Percentiles rank a stretch among this genome's conserved stretches.
These are phyloP conservation scores for Myiozetetes cayanensis DNA, from an alignment of 2,113 vertebrate species.

Conservation along the genomic window DNA sequence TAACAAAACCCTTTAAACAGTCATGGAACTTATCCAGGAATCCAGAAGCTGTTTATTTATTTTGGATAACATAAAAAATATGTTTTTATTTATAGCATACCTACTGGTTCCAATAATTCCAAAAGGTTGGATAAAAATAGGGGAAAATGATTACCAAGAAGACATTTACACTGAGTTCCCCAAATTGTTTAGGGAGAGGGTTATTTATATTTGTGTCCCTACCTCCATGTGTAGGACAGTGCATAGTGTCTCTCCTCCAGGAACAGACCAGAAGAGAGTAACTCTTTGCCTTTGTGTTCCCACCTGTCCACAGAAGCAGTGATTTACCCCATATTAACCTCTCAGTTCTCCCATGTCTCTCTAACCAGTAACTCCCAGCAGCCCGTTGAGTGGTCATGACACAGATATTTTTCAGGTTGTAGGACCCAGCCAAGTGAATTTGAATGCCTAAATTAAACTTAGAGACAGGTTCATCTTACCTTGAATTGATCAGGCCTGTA, in stretches of 20 bases:
- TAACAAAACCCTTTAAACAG: neutral
- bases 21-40: neutral
- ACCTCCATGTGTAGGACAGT: neutral
- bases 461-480: neutral
- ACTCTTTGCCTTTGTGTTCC: neutral
- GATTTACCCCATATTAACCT: neutral
- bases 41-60: conserved; percentile 20
- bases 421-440: fast-evolving
- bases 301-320: neutral
- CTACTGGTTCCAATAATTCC: neutral
- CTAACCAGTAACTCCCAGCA: neutral
- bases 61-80: neutral
- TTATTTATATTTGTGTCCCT: neutral
- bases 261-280: neutral
- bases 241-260: neutral
- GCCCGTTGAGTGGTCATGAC: fast-evolving
- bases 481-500: neutral
- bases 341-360: neutral
- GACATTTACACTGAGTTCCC: neutral
- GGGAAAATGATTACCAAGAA: neutral
- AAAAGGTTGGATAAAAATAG: neutral
- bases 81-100: neutral
- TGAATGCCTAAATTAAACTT: neutral
- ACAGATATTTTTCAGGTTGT: neutral
- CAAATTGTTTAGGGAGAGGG: neutral